Evolutionary conservation across 2,797 vertebrate species (phyloP), one percentile per base, ranked within the genome.

Genomic region (Danio aesculapii): DNA sequence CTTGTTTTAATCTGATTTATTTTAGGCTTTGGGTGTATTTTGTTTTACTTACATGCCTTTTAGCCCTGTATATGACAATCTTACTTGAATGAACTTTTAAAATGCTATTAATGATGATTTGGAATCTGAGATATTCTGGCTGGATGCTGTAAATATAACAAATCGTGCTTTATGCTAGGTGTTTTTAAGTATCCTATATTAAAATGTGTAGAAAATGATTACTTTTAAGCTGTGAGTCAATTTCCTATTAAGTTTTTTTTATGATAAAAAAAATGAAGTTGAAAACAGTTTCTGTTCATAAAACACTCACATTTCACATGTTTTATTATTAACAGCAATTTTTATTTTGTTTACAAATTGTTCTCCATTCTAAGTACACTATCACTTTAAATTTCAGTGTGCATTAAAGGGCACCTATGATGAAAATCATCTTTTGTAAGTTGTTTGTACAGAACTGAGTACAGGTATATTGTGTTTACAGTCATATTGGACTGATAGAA

Each of bases 21-120:
- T 74, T 61, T 44, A 74, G 13, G 13, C n/a, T 61, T 30, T 30
- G 47, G 46, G 55, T 64, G 12, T 17, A 44, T 6, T 64, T 55
- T 63, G 19, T 59, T 47, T 74, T 47, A n/a, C 57, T 49, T 30
- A 0, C n/a, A 44, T 57, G 52, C 17, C 17, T 62, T 61, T n/a
- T 61, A 74, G 44, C 43, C n/a, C 70, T 59, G 13, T 74, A 74
- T 17, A 17, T 44, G 69, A 55, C 50, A 66, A 62, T 30, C 66
- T 55, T 16, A 62, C 59, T 39, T 30, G 69, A 57, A 55, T 71
- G 57, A 57, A 44, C n/a, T 55, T 6, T 2, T 55, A 9, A 70
- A 43, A 55, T 53, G 30, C 30, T 30, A 55, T 55, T 55, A 43
- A 55, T 11, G 14, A 9, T 17, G 43, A 55, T 43, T 41, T 55